Evolutionary conservation across 2,797 vertebrate species (phyloP).

Genomic region (Falco biarmicus): DNA sequence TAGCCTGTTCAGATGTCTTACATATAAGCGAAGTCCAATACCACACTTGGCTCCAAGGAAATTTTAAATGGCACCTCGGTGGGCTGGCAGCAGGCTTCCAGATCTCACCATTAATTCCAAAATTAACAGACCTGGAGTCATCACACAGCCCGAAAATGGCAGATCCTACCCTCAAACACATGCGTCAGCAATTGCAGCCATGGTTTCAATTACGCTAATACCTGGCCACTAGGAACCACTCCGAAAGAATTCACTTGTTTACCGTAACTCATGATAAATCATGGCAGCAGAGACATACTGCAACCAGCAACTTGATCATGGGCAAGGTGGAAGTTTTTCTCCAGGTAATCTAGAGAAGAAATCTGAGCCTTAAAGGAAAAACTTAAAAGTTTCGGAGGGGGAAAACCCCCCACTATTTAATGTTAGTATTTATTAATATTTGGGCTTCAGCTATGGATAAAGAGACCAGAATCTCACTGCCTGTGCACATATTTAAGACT

Average conservation of each 20-base stretch:
- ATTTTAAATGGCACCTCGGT: background rate
- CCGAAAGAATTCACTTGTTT: background rate
- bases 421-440: conserved; percentile 24
- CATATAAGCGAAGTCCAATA: background rate
- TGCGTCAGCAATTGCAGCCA: rapidly evolving
- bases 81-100: background rate
- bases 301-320: background rate
- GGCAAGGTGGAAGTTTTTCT: background rate
- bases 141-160: background rate
- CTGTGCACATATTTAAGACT: conserved; percentile 3
- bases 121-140: background rate
- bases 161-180: background rate
- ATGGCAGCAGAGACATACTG: background rate
- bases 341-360: background rate
- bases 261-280: background rate
- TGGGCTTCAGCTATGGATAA: conserved; percentile 1
- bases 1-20: background rate
- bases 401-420: background rate
- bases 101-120: background rate
- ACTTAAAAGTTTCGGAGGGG: background rate
- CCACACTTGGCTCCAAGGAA: background rate
- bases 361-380: background rate
- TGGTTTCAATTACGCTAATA: background rate
- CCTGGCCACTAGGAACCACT: background rate
- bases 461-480: conserved; percentile 30